Conservation (phyloP, 2,888 invertebrate genomes). For the Galerucella nymphaeae region DNA sequence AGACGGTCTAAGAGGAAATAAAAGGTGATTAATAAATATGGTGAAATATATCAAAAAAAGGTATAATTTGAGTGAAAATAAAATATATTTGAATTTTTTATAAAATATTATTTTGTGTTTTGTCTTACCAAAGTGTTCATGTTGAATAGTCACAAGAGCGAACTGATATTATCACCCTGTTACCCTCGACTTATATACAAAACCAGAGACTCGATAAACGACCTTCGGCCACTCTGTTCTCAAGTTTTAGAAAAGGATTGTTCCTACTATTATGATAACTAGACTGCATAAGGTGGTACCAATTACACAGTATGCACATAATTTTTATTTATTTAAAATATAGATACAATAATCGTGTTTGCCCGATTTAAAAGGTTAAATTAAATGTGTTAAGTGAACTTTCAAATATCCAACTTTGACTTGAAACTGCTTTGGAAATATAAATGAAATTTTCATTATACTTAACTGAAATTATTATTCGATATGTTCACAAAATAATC, state of each 20-base stretch:
- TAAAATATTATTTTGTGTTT: background rate
- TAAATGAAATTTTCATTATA: background rate
- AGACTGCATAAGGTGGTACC: background rate
- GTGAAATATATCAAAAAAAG: too few relatives aligned
- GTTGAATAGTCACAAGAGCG: constrained; percentile 36
- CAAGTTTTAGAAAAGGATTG: background rate
- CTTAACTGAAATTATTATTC: too few relatives aligned
- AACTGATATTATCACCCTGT: constrained; percentile 39
- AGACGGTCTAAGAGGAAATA: constrained; percentile 32
- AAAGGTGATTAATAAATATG: too few relatives aligned
- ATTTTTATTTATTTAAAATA: background rate
- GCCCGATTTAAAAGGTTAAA: background rate
- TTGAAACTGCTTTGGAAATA: too few relatives aligned
- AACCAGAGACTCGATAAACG: constrained; percentile 15
- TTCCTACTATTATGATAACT: background rate
- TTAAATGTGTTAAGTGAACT: background rate
- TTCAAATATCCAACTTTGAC: background rate
- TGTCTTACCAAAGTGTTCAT: constrained; percentile 44
- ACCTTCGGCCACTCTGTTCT: constrained; percentile 21
- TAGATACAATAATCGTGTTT: background rate
- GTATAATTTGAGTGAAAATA: too few relatives aligned
- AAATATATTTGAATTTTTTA: too few relatives aligned
- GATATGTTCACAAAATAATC: too few relatives aligned
- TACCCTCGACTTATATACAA: constrained; percentile 37
- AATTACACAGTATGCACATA: background rate